A percentile compares a stretch with the other conserved stretches of the same genome.
Conservation (phyloP, 1,140 invertebrate genomes). For the Lysiphlebus fabarum region DNA sequence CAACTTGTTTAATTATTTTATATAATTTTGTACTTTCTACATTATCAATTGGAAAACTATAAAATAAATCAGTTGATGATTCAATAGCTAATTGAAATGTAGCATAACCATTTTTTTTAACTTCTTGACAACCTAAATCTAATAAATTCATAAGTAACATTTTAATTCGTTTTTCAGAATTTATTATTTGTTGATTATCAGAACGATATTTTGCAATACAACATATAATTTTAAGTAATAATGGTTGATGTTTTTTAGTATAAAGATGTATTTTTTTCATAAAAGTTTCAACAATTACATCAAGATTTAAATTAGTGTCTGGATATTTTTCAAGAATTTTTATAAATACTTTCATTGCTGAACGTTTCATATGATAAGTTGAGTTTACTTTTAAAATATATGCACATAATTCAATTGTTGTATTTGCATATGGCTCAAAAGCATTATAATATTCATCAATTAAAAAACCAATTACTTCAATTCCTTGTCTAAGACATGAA, state of each 20-base stretch:
- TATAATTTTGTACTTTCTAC: constrained; percentile 24
- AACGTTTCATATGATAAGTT: background rate
- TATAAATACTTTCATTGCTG: background rate
- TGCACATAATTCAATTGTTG: background rate
- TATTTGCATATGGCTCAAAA: background rate
- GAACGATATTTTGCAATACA: constrained; percentile 16
- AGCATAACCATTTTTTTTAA: background rate
- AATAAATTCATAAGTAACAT: constrained; percentile 2
- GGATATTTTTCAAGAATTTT: background rate
- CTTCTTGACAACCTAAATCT: background rate
- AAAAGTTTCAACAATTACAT: background rate
- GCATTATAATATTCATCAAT: background rate
- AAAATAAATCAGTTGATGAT: constrained; percentile 31
- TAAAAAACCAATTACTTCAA: background rate
- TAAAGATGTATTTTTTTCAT: background rate
- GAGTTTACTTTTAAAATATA: background rate
- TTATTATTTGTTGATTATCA: background rate
- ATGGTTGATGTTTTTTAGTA: background rate
- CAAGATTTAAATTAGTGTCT: constrained; percentile 19
- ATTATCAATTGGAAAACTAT: constrained; percentile 24
- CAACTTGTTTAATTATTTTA: constrained; percentile 22
- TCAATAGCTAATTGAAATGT: constrained; percentile 31
- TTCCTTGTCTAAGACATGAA: background rate
- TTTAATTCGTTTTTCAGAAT: background rate
- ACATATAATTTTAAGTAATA: constrained; percentile 5